These are phyloP conservation scores for Eurystomus gularis DNA, from an alignment of 2,113 vertebrate species.

Conservation along the genomic window DNA sequence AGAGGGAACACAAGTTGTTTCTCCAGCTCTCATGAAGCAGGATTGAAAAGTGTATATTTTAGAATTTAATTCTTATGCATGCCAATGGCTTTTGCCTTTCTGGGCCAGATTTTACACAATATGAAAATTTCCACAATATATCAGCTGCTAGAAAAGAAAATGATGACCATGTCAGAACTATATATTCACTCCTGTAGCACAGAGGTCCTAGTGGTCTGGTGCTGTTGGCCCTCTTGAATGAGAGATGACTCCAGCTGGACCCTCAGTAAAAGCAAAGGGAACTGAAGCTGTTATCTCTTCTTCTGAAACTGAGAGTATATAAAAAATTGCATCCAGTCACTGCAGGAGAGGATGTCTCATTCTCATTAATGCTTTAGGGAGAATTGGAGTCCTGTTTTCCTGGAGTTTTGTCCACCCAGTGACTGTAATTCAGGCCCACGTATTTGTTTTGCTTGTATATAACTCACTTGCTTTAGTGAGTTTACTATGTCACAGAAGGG, in stretches of 20 bases:
- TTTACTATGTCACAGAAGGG: not conserved
- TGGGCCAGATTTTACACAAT: too few species aligned
- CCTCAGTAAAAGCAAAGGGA: not conserved
- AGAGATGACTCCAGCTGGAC: not conserved
- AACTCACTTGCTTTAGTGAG: not conserved
- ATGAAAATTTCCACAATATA: not conserved
- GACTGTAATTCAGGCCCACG: not conserved
- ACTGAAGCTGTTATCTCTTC: not conserved
- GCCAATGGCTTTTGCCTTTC: too few species aligned
- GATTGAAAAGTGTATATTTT: too few species aligned
- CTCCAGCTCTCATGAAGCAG: too few species aligned
- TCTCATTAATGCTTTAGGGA: not conserved
- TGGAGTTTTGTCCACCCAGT: not conserved
- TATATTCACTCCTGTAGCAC: not conserved
- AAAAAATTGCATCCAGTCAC: not conserved
- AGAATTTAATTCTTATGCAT: too few species aligned
- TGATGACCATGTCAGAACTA: not conserved
- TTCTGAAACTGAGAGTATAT: not conserved
- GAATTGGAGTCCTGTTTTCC: not conserved
- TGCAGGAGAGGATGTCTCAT: not conserved
- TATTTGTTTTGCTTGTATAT: not conserved
- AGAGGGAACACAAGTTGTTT: not conserved
- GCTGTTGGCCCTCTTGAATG: not conserved
- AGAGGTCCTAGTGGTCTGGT: not conserved
- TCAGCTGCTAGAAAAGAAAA: slow-evolving; percentile 11